These are phyloP conservation scores for Leuciscus idus DNA, from an alignment of 2,113 vertebrate genomes.

Conservation along the genomic window DNA sequence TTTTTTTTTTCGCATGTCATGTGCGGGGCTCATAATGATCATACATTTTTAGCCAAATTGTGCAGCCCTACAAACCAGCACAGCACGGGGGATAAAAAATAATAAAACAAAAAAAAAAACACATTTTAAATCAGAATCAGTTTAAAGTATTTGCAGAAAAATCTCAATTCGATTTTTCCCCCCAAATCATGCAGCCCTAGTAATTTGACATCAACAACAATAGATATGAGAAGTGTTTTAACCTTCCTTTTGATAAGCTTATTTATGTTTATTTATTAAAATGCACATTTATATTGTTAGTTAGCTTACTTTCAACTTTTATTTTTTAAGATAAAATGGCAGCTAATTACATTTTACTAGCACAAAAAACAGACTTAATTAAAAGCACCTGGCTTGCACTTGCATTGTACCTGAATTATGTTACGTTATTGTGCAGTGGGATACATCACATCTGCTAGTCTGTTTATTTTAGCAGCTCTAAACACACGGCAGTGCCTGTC, in stretches of 20 bases:
- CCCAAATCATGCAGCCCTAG: too few species aligned
- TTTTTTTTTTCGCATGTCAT: too few species aligned
- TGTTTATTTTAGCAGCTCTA: background rate
- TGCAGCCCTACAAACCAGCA: too few species aligned
- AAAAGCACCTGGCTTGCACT: background rate
- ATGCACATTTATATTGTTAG: background rate
- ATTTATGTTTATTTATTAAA: background rate
- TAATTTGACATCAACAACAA: background rate
- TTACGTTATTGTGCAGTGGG: too few species aligned
- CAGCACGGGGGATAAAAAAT: too few species aligned
- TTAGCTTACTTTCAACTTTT: background rate
- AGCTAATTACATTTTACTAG: background rate
- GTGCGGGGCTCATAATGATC: too few species aligned
- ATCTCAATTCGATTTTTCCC: too few species aligned
- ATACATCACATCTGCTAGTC: background rate
- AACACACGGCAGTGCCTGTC: background rate
- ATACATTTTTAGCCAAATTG: too few species aligned
- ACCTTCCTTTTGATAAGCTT: background rate
- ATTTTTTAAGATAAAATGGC: background rate
- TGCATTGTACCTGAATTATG: background rate
- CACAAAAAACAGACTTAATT: background rate
- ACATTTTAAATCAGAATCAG: too few species aligned
- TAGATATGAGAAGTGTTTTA: background rate
- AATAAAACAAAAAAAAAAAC: too few species aligned
- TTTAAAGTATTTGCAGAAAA: too few species aligned